Evolutionary conservation across 2,797 vertebrate genomes (phyloP), one percentile per base, ranked within the genome.

Genomic region (Clarias platycephalus): DNA sequence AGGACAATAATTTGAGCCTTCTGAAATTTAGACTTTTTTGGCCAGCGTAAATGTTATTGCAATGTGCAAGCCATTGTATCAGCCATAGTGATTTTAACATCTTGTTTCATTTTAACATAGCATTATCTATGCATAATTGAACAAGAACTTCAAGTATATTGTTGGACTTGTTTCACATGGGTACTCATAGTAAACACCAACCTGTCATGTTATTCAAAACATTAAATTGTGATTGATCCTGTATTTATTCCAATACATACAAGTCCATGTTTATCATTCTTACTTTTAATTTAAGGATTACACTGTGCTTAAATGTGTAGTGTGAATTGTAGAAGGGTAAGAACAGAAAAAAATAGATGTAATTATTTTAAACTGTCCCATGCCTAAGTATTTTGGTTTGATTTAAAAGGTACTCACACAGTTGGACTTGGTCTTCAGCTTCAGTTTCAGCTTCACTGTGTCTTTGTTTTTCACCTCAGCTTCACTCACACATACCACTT

Each of bases 401-500:
- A 24, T 66, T 31, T 64, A 24, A 63, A 63, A 49, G 60, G 12
- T 84, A 92, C 95, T 94, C 91, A 95, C 95, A 88, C 95, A 95
- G 79, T 5, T 93, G 88, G 94, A 93, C 0, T 84, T 24, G 5
- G 84, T 57, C 82, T 91, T 93, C 49, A 95, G 92, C 81, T 91
- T 92, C 49, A 95, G 92, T 79, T 91, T 93, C 70, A 95, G 91
- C 83, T 40, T 92, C 89, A 95, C 91, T 5, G 92, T 91, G 0
- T 93, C 91, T 91, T 91, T 95, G 89, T 92, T 87, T 87, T 88
- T 89, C 40, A 93, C 86, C 0, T 84, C 89, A 60, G 92, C 92
- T 88, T 94, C 92, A 84, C 81, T 88, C 68, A 95, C 93, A 58
- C 95, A 95, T 22, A 90, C 70, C 20, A 95, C 93, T 1, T 90